Conservation (phyloP, 2,113 vertebrate species). For the Glaucidium brasilianum region DNA sequence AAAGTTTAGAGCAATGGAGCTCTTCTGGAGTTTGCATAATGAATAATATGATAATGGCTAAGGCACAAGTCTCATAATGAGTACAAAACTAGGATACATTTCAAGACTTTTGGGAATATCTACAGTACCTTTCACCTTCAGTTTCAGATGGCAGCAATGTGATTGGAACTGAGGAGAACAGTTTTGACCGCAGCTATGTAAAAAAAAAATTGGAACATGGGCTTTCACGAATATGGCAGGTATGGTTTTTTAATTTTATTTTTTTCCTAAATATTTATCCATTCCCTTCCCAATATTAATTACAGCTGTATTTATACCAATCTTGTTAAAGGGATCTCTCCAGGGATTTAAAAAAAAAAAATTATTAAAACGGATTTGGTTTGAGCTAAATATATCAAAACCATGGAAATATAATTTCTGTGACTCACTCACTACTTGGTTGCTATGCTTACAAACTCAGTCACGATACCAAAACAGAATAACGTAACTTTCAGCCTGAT, state of each 20-base stretch:
- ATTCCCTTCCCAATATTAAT: not conserved
- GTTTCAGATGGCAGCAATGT: slow-evolving; percentile 76
- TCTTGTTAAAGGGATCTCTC: not conserved
- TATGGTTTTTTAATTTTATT: slow-evolving; percentile 36
- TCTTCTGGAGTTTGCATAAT: not conserved
- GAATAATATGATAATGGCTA: not conserved
- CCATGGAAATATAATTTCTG: not conserved
- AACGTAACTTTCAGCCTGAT: not conserved
- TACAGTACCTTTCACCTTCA: not conserved
- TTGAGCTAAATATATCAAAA: not conserved
- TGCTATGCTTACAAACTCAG: not conserved
- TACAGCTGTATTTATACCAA: not conserved
- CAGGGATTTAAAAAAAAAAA: too few species aligned
- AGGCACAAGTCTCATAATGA: not conserved
- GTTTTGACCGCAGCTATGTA: slow-evolving; percentile 93
- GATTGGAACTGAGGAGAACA: slow-evolving; percentile 78
- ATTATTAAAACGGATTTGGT: too few species aligned
- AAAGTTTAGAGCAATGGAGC: not conserved
- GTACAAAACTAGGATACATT: not conserved
- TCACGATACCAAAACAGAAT: not conserved
- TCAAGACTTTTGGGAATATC: not conserved
- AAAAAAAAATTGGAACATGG: slow-evolving; percentile 98
- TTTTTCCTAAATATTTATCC: not conserved
- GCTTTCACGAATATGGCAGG: slow-evolving; percentile 97
- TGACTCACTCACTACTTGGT: not conserved